Evolutionary conservation across 2,888 invertebrate genomes (phyloP).

Genomic region (Syrphus vitripennis): DNA sequence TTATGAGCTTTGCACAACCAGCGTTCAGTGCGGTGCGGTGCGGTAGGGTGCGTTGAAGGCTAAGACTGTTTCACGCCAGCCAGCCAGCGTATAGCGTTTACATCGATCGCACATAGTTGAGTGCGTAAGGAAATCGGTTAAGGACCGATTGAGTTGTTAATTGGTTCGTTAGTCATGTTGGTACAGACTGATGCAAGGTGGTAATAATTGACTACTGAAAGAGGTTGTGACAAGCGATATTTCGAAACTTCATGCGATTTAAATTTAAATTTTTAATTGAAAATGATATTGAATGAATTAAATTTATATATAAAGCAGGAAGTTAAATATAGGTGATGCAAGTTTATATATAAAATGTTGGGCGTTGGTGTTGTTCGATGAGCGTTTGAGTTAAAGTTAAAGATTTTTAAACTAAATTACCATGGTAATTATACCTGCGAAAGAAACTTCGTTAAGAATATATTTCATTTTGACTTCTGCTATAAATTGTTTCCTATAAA

Average conservation of each 20-base stretch:
- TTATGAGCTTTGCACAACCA: conserved; percentile 31
- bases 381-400: not conserved
- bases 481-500: not conserved
- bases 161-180: conserved; percentile 26
- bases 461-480: not conserved
- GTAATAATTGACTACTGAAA: conserved; percentile 29
- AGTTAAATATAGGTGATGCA: not conserved
- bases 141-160: conserved; percentile 55
- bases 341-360: not conserved
- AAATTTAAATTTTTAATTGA: conserved; percentile 8
- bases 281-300: not conserved
- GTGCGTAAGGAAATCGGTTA: conserved; percentile 42
- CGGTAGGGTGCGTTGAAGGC: too few relatives aligned
- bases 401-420: not conserved
- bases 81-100: too few relatives aligned
- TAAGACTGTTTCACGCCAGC: too few relatives aligned
- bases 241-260: not conserved
- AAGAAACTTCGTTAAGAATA: not conserved
- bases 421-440: not conserved
- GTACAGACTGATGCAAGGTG: not conserved
- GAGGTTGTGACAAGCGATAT: conserved; percentile 46
- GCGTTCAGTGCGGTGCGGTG: too few relatives aligned
- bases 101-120: not conserved
- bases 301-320: not conserved
- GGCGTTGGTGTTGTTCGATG: conserved; percentile 14